phyloP scores from a whole-genome alignment of 2,888 invertebrate genomes.

The Oxycera nigricornis region DNA sequence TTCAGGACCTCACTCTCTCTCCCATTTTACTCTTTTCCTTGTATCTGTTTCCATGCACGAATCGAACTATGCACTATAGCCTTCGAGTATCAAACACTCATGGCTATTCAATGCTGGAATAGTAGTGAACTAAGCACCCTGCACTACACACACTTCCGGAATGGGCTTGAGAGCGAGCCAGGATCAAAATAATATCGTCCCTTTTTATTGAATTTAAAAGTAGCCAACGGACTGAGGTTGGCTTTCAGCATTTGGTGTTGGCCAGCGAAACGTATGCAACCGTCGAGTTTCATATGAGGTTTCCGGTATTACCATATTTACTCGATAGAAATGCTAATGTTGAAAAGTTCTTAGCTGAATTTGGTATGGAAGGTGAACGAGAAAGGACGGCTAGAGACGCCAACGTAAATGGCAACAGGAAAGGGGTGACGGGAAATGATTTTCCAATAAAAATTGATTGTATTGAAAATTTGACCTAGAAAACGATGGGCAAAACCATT shows the following conservation, averaged over 20 bases:
- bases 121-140: not conserved
- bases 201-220: constrained; percentile 33
- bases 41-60: not conserved
- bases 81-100: not conserved
- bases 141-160: not conserved
- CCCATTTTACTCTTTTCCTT: no score
- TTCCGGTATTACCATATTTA: constrained; percentile 48
- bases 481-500: no score
- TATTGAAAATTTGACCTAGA: no score
- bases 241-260: not conserved
- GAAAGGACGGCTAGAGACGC: no score
- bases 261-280: not conserved
- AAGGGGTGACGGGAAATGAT: no score
- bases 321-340: constrained; percentile 49
- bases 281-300: not conserved
- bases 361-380: no score
- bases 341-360: constrained; percentile 15
- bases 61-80: not conserved
- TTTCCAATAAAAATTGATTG: no score
- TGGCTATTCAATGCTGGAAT: not conserved
- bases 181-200: constrained; percentile 17
- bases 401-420: no score
- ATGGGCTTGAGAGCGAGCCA: not conserved
- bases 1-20: not conserved
- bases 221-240: not conserved